phyloP scores from a whole-genome alignment of 2,113 vertebrate species.

The Sterrhoptilus dennistouni region DNA sequence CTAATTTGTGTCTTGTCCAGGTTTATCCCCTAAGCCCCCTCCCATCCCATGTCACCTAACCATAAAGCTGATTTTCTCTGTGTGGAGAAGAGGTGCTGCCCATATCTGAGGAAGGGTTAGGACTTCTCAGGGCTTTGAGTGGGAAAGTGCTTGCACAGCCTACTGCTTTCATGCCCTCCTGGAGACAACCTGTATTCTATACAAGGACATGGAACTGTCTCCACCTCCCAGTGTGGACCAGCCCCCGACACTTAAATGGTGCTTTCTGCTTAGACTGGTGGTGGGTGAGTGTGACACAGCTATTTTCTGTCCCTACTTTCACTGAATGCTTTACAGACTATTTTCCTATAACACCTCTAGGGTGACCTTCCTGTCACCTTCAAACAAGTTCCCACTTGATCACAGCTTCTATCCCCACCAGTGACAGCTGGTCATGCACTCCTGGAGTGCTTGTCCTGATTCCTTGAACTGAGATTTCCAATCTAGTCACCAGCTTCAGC shows the following conservation, averaged over 20 bases:
- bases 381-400: background rate
- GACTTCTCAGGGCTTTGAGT: background rate
- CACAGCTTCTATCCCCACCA: background rate
- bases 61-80: background rate
- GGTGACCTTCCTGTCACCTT: background rate
- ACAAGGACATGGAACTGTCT: background rate
- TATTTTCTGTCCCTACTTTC: background rate
- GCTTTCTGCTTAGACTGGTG: background rate
- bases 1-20: background rate
- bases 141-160: background rate
- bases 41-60: background rate
- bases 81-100: background rate
- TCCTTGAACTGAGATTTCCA: background rate
- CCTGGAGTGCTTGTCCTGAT: background rate
- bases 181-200: background rate
- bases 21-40: background rate
- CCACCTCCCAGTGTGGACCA: background rate
- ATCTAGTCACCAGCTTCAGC: background rate
- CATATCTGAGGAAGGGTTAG: background rate
- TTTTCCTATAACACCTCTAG: background rate
- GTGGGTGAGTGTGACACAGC: background rate
- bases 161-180: background rate
- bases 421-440: background rate
- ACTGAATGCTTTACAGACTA: background rate
- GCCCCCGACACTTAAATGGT: fast-evolving